These are phyloP conservation scores for Edolisoma coerulescens DNA, from an alignment of 2,113 vertebrate genomes.

Conservation along the genomic window DNA sequence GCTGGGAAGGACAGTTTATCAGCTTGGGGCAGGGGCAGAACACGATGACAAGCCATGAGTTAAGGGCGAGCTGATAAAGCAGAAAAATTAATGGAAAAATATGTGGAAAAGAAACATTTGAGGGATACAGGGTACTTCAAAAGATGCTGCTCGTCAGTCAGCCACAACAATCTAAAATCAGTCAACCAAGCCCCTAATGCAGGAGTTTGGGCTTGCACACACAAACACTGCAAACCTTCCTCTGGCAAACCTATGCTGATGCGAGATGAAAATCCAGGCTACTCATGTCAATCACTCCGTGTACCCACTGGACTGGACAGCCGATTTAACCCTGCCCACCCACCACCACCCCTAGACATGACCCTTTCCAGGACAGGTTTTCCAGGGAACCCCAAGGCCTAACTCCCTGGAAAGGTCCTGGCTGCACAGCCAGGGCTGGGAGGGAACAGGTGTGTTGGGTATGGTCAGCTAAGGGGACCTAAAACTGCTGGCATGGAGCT, in stretches of 20 bases:
- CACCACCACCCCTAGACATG: accelerated
- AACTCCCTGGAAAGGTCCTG: not conserved
- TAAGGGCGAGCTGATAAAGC: not conserved
- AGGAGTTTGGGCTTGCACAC: not conserved
- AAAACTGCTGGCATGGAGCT: accelerated
- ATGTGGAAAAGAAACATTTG: not conserved
- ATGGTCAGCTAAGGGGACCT: accelerated
- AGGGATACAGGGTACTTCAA: not conserved
- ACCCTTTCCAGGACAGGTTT: accelerated
- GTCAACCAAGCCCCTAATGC: not conserved
- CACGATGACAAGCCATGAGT: not conserved
- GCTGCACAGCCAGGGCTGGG: not conserved
- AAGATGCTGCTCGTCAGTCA: not conserved
- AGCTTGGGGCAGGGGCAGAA: accelerated
- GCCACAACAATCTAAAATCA: not conserved
- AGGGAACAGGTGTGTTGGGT: accelerated
- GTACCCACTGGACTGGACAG: accelerated
- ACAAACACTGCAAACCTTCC: not conserved
- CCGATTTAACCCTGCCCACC: not conserved
- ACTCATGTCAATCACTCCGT: accelerated
- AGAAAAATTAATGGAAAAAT: not conserved
- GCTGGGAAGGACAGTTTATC: not conserved
- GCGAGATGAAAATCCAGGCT: not conserved
- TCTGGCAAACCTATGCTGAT: not conserved
- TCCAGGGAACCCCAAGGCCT: accelerated